Base-by-base conservation (phyloP, 2,113 vertebrate species). In the Sinocyclocheilus rhinocerous region DNA sequence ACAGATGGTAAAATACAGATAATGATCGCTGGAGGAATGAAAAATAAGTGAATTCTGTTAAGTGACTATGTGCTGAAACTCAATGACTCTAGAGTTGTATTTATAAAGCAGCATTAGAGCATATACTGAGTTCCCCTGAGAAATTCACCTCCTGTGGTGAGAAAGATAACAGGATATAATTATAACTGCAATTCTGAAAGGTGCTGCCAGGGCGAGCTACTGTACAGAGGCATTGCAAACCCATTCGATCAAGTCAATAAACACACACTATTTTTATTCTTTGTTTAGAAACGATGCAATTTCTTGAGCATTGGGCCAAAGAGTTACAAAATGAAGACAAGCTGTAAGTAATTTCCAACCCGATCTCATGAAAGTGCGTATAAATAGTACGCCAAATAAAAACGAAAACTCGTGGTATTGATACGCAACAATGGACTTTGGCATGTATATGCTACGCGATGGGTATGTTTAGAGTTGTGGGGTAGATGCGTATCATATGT, bases 1-100 rank as follows among this genome's bases (percentile, higher is more conserved):
- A 24, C 55, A 80, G 55, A 80, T 61, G 33, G 57, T 80, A n/a
- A 79, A 79, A 61, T 65, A 65, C 0, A 65, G n/a, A 65, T 65
- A 15, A 45, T 65, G 7, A 29, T 81, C 24, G 26, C 15, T 65
- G 3, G 6, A 61, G 55, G 33, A 61, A 63, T 15, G 39, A 18
- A 18, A 81, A 65, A 26, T 5, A 65, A 24, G 22, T 81, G 57
- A 42, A 42, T 42, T 16, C 13, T 33, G 10, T 42, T 42, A 72
- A 72, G 69, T 45, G 57, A 42, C 36, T 63, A 45, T 18, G 57
- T 63, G 22, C 20, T 80, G 77, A 61, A 61, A 63, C 20, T 16
- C 55, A 7, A 2, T 63, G 77, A 18, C 22, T 59, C 4, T 39
- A 13, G 12, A 80, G 20, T 5, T 80, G 13, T 63, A 63, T 45